A percentile compares a stretch with the other conserved stretches of the same genome.
Conservation (phyloP, 2,797 vertebrate species). For the Pangasius larnaudii region DNA sequence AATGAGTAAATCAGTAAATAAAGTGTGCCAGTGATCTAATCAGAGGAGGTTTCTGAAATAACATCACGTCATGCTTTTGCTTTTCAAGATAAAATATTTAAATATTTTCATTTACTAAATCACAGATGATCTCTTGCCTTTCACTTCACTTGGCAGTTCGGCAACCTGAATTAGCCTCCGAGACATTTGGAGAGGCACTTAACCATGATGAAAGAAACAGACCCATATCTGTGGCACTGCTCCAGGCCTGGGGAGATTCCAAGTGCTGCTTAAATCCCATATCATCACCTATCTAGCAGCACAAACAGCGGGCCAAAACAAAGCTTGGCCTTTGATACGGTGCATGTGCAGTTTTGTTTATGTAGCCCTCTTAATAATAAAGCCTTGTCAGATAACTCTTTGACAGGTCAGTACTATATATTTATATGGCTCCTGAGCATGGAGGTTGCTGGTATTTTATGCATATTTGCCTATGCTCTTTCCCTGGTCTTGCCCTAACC, state of each 20-base stretch:
- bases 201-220: constrained; percentile 23
- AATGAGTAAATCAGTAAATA: background rate
- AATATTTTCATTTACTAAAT: constrained; percentile 18
- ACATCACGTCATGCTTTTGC: constrained; percentile 9
- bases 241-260: constrained; percentile 23
- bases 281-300: constrained; percentile 46
- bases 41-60: background rate
- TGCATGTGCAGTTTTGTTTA: constrained; percentile 47
- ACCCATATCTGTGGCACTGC: constrained; percentile 38
- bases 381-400: constrained; percentile 29
- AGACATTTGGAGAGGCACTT: constrained; percentile 15
- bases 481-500: constrained; percentile 28
- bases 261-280: constrained; percentile 41
- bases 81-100: background rate
- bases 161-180: background rate
- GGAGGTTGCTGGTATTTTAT: constrained; percentile 48
- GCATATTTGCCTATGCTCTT: constrained; percentile 25
- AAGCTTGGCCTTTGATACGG: constrained; percentile 33
- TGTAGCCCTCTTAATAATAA: constrained; percentile 48
- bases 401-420: constrained; percentile 39
- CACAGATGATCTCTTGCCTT: background rate
- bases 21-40: background rate
- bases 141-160: background rate
- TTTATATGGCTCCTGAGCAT: constrained; percentile 42
- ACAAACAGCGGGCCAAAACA: constrained; percentile 46